Percentiles rank a stretch among this genome's conserved stretches.
Evolutionary conservation across 2,888 invertebrate species (phyloP).

Genomic region (Drosophila acutilabella): DNA sequence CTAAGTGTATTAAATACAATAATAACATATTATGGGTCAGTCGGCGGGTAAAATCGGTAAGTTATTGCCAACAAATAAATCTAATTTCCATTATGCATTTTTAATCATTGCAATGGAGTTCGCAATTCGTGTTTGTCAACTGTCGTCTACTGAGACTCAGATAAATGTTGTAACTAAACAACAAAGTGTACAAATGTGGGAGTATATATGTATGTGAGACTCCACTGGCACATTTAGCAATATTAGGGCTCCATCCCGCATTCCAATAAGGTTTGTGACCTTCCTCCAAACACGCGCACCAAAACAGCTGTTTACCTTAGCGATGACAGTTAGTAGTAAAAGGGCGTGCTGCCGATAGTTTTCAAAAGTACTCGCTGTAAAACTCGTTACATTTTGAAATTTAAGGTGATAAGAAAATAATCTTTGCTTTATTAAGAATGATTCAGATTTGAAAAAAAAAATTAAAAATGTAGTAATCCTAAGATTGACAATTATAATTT

Average conservation of each 20-base stretch:
- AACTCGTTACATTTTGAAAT: conserved; percentile 17
- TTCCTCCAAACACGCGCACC: conserved; percentile 49
- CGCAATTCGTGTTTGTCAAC: background rate
- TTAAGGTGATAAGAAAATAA: background rate
- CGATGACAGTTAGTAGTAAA: conserved; percentile 41
- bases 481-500: no score
- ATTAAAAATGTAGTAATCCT: no score
- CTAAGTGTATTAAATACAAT: conserved; percentile 24
- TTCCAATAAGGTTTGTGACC: conserved; percentile 73
- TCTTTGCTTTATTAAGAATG: no score
- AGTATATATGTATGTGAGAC: background rate
- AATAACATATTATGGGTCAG: conserved; percentile 71
- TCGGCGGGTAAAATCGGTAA: conserved; percentile 83
- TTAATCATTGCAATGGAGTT: conserved; percentile 1
- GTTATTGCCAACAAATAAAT: conserved; percentile 32
- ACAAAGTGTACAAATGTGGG: no score
- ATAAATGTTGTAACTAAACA: background rate
- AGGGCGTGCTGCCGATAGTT: conserved; percentile 40
- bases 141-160: background rate
- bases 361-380: conserved; percentile 18
- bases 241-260: conserved; percentile 38
- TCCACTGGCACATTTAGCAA: conserved; percentile 32
- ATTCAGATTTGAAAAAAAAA: no score
- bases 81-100: conserved; percentile 23
- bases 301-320: conserved; percentile 61